A percentile compares a stretch with the other conserved stretches of the same genome.
These are phyloP conservation scores for Perca schrenkii DNA, from an alignment of 2,113 vertebrate genomes.

Conservation along the genomic window DNA sequence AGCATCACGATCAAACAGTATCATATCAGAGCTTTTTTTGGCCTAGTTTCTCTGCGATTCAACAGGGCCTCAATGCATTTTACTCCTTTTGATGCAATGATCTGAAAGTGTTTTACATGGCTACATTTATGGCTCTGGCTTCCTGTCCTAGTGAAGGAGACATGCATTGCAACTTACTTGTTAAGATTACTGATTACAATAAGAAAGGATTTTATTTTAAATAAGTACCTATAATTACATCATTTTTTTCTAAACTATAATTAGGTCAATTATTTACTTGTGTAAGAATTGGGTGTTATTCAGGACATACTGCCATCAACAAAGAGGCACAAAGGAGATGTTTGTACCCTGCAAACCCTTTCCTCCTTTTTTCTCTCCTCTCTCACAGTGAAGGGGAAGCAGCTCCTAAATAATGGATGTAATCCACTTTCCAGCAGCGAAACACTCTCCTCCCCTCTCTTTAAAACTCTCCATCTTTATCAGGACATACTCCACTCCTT, in stretches of 20 bases:
- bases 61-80: conserved; percentile 36
- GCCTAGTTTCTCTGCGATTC: conserved; percentile 66
- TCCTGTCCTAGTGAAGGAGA: not conserved
- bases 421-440: conserved; percentile 63
- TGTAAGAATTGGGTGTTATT: not conserved
- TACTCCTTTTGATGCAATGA: conserved; percentile 55
- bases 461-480: conserved; percentile 69
- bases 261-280: not conserved
- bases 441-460: conserved; percentile 64
- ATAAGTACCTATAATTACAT: not conserved
- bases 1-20: conserved; percentile 66
- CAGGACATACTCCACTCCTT: conserved; percentile 51
- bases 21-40: conserved; percentile 67
- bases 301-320: conserved; percentile 1
- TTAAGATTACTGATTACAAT: not conserved
- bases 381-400: conserved; percentile 44
- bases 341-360: conserved; percentile 44
- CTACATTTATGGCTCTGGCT: conserved; percentile 11
- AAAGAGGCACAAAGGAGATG: conserved; percentile 13
- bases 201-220: not conserved
- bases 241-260: not conserved
- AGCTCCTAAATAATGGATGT: conserved; percentile 79
- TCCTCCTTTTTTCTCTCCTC: conserved; percentile 7
- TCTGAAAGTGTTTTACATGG: conserved; percentile 45
- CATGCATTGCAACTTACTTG: not conserved